A percentile compares a stretch with the other conserved stretches of the same genome.
Conservation (phyloP, 1,140 invertebrate genomes). For the Zophobas morio region DNA sequence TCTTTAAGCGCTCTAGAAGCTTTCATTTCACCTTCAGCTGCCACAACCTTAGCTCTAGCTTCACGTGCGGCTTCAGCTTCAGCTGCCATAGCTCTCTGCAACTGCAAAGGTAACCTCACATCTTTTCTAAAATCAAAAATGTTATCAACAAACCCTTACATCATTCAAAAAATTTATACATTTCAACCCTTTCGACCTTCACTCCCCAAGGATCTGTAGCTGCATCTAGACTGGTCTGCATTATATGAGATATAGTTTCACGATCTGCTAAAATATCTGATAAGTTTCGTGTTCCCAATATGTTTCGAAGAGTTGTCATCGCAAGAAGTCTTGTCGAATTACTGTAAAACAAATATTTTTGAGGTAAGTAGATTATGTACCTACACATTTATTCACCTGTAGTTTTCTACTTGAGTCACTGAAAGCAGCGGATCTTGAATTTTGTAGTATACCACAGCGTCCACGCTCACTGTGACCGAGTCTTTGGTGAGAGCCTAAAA, state of each 20-base stretch:
- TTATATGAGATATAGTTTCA: constrained; percentile 90
- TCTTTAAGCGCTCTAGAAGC: constrained; percentile 90
- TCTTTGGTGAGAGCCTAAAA: constrained; percentile 88
- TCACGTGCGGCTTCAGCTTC: constrained; percentile 88
- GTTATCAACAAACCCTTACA: neutral
- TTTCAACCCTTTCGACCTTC: constrained; percentile 95
- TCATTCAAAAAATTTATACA: constrained; percentile 72
- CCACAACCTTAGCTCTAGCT: constrained; percentile 84
- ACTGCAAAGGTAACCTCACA: constrained; percentile 85
- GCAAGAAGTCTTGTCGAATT: constrained; percentile 90
- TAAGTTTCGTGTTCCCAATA: constrained; percentile 92
- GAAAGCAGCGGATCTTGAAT: constrained; percentile 90
- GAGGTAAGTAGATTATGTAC: neutral
- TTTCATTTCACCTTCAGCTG: constrained; percentile 88
- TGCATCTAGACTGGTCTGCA: constrained; percentile 88
- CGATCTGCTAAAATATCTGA: constrained; percentile 92
- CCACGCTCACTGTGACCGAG: constrained; percentile 93
- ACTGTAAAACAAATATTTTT: constrained; percentile 66
- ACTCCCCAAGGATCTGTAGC: constrained; percentile 98
- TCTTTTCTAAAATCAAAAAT: constrained; percentile 81
- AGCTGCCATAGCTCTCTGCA: constrained; percentile 90
- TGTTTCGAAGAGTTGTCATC: constrained; percentile 90
- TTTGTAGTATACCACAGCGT: constrained; percentile 94
- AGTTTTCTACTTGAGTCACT: constrained; percentile 85
- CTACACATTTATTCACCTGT: constrained; percentile 70